phyloP scores from a whole-genome alignment of 2,797 vertebrate genomes.

The Acipenser ruthenus region DNA sequence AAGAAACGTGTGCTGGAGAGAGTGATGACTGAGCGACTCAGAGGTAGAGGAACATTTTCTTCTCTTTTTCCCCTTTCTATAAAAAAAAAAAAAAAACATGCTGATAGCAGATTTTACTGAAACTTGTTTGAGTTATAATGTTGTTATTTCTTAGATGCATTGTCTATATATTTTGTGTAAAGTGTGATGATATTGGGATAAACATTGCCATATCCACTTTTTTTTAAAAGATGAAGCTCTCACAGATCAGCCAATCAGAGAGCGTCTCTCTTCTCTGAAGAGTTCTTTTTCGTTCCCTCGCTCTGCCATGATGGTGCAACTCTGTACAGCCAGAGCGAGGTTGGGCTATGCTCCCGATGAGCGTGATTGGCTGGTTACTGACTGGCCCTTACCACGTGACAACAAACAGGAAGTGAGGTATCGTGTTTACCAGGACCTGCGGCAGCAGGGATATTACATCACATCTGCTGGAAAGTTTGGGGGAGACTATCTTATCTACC shows the following conservation, averaged over 20 bases:
- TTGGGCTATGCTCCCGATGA: slow-evolving; percentile 41
- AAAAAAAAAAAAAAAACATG: too few relatives aligned
- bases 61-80: too few relatives aligned
- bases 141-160: too few relatives aligned
- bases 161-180: too few relatives aligned
- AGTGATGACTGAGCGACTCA: too few relatives aligned
- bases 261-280: slow-evolving; percentile 41
- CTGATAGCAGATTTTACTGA: too few relatives aligned
- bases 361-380: slow-evolving; percentile 43
- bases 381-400: slow-evolving; percentile 45
- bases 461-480: slow-evolving; percentile 81
- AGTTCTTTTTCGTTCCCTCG: slow-evolving; percentile 48
- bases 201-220: too few relatives aligned
- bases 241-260: slow-evolving; percentile 20
- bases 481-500: slow-evolving; percentile 82
- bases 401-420: slow-evolving; percentile 46
- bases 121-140: too few relatives aligned
- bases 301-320: slow-evolving; percentile 66
- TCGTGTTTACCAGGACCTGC: slow-evolving; percentile 70
- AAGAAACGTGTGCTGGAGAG: too few relatives aligned
- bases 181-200: too few relatives aligned
- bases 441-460: slow-evolving; percentile 68
- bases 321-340: slow-evolving; percentile 62
- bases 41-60: too few relatives aligned
- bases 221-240: too few relatives aligned